A percentile compares a stretch with the other conserved stretches of the same genome.
These are phyloP conservation scores for Himalopsyche anomala DNA, from an alignment of 2,888 invertebrate species.

Conservation along the genomic window DNA sequence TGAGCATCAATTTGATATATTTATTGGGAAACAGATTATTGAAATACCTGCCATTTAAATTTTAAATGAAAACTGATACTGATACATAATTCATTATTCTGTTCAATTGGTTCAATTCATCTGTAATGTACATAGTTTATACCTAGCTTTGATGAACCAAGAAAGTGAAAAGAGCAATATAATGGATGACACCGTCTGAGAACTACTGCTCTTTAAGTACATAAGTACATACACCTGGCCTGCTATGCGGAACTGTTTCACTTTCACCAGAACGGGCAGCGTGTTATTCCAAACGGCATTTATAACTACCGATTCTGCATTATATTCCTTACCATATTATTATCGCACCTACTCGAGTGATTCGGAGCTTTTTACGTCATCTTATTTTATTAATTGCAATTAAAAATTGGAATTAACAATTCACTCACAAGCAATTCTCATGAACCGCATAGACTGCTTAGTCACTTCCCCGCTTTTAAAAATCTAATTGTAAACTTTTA, in stretches of 20 bases:
- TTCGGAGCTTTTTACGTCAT: too few species aligned
- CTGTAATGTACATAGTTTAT: too few species aligned
- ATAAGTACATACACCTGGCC: neutral
- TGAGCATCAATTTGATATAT: neutral
- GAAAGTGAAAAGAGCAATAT: neutral
- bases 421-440: too few species aligned
- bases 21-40: neutral
- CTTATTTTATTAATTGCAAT: too few species aligned
- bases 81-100: neutral
- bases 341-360: too few species aligned
- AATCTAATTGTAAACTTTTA: too few species aligned
- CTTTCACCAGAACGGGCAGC: constrained; percentile 9
- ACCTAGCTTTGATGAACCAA: too few species aligned
- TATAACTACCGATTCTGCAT: constrained; percentile 13
- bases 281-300: constrained; percentile 35
- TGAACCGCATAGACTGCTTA: too few species aligned
- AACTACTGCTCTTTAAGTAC: neutral
- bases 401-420: too few species aligned
- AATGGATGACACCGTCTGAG: neutral
- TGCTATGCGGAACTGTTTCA: constrained; percentile 35
- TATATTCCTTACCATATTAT: neutral
- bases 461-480: too few species aligned
- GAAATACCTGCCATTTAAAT: neutral
- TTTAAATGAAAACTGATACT: neutral
- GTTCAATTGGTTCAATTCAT: too few species aligned